Evolutionary conservation across 2,113 vertebrate species (phyloP).

Genomic region (Rhinoderma darwinii): DNA sequence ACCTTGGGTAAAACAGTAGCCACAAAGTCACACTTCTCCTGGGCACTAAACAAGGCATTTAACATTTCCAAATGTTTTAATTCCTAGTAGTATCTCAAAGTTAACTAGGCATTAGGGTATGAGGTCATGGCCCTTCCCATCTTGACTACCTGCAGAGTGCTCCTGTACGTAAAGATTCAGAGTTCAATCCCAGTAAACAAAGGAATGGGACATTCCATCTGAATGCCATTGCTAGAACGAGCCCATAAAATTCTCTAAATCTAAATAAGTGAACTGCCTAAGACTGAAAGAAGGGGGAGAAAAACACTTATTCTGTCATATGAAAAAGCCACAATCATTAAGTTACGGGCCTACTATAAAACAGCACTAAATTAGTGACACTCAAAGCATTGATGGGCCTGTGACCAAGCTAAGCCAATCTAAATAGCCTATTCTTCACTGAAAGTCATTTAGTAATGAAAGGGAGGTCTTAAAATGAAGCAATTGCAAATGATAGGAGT

Average conservation of each 20-base stretch:
- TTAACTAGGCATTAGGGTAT: conserved; percentile 81
- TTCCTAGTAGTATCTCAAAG: conserved; percentile 56
- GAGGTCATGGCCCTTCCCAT: conserved; percentile 78
- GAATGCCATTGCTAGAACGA: conserved; percentile 86
- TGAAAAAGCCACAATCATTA: conserved; percentile 96
- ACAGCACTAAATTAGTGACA: conserved; percentile 76
- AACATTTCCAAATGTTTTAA: conserved; percentile 7
- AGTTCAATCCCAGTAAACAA: conserved; percentile 80
- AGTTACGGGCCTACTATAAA: conserved; percentile 86
- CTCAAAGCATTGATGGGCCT: conserved; percentile 70
- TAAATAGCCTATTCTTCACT: conserved; percentile 54
- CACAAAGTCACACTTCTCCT: background rate
- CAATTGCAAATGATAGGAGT: conserved; percentile 28
- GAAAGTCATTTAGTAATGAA: conserved; percentile 62
- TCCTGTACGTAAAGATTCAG: conserved; percentile 80
- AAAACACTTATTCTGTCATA: conserved; percentile 90
- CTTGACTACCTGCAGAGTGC: conserved; percentile 87
- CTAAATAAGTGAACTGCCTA: conserved; percentile 77
- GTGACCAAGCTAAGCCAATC: conserved; percentile 60
- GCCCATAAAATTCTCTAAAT: conserved; percentile 77
- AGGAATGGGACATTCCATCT: conserved; percentile 84
- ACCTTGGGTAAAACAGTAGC: background rate
- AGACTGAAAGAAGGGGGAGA: conserved; percentile 78
- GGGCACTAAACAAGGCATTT: background rate
- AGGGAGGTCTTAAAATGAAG: conserved; percentile 79